phyloP scores from a whole-genome alignment of 2,888 invertebrate species.

The Byasa hedistus region DNA sequence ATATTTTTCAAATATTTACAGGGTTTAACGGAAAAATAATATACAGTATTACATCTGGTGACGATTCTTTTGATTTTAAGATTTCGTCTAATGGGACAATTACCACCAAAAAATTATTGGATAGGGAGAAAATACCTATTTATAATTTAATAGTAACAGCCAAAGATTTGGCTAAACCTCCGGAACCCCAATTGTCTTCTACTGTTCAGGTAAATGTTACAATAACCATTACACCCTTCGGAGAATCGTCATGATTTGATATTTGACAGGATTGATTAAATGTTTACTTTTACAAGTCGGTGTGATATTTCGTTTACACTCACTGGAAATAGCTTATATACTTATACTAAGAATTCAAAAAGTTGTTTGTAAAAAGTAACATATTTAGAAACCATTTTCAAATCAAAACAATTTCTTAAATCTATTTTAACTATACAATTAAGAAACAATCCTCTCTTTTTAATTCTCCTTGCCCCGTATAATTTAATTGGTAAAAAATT shows the following conservation, averaged over 20 bases:
- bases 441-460: background rate
- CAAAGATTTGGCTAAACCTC: slow-evolving; percentile 88
- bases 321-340: slow-evolving; percentile 41
- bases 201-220: slow-evolving; percentile 86
- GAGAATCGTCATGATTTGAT: slow-evolving; percentile 13
- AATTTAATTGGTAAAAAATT: slow-evolving; percentile 14
- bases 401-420: background rate
- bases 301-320: slow-evolving; percentile 53
- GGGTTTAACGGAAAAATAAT: slow-evolving; percentile 91
- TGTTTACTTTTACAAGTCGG: slow-evolving; percentile 51
- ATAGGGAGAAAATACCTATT: slow-evolving; percentile 89
- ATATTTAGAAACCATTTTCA: background rate
- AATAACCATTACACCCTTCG: background rate
- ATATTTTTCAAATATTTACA: slow-evolving; percentile 57
- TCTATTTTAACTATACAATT: background rate
- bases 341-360: slow-evolving; percentile 32
- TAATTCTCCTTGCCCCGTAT: background rate
- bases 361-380: slow-evolving; percentile 11
- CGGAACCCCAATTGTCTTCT: slow-evolving; percentile 88
- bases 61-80: slow-evolving; percentile 88
- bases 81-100: slow-evolving; percentile 93
- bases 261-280: slow-evolving; percentile 22
- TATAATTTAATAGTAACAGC: slow-evolving; percentile 94
- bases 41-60: slow-evolving; percentile 90
- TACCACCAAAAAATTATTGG: slow-evolving; percentile 85